Conservation (phyloP, 2,797 vertebrate genomes). For the Fistularia tabacaria region DNA sequence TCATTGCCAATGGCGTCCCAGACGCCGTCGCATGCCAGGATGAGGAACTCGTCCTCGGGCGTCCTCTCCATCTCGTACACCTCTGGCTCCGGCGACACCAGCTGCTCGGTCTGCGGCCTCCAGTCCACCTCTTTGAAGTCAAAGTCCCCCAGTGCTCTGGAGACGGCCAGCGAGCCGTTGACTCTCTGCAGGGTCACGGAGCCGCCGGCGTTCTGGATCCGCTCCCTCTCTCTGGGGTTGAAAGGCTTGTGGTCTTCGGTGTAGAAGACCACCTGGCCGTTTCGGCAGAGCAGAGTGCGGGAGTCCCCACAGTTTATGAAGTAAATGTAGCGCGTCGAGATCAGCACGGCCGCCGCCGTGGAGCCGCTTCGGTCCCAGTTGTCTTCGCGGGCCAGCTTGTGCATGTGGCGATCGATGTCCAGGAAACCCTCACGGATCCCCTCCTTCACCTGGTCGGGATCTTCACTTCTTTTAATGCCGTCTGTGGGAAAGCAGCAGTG, state of each 20-base stretch:
- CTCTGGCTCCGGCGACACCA: constrained; percentile 82
- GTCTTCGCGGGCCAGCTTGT: constrained; percentile 63
- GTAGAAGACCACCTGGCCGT: constrained; percentile 75
- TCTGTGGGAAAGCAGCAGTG: constrained; percentile 32
- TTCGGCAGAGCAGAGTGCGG: constrained; percentile 72
- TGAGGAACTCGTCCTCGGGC: constrained; percentile 76
- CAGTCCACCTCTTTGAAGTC: constrained; percentile 82
- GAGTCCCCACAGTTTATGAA: constrained; percentile 82
- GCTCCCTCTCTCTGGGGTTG: constrained; percentile 78
- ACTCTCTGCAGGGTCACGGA: constrained; percentile 76
- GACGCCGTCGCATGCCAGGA: constrained; percentile 82
- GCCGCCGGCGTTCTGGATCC: constrained; percentile 81
- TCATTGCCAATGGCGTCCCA: constrained; percentile 81
- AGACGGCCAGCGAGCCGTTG: constrained; percentile 83
- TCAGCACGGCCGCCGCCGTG: constrained; percentile 69
- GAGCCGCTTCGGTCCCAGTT: constrained; percentile 73
- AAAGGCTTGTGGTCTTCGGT: constrained; percentile 83
- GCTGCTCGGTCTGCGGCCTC: constrained; percentile 79
- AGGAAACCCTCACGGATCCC: constrained; percentile 75
- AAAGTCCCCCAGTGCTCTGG: constrained; percentile 81
- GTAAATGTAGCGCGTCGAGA: constrained; percentile 71
- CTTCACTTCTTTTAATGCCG: constrained; percentile 53
- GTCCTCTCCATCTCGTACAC: constrained; percentile 74
- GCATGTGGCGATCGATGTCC: constrained; percentile 75
- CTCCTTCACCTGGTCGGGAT: constrained; percentile 71